These are phyloP conservation scores for Scatophagus argus DNA, from an alignment of 2,113 vertebrate genomes.

Conservation along the genomic window DNA sequence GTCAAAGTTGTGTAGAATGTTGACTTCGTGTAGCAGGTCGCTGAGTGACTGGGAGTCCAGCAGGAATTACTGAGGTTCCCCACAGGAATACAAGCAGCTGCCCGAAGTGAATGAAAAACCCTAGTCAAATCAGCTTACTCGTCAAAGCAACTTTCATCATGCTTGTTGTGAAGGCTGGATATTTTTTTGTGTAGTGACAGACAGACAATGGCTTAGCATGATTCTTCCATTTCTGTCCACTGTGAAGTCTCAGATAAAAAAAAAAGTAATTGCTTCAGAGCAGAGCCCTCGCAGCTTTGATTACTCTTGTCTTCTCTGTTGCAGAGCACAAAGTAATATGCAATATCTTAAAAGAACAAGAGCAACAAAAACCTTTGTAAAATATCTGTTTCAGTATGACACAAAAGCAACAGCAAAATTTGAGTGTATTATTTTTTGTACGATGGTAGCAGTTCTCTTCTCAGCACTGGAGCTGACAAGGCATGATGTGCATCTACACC, in stretches of 20 bases:
- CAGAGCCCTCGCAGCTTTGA: slow-evolving; percentile 8
- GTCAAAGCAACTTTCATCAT: slow-evolving; percentile 16
- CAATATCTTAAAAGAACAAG: not conserved
- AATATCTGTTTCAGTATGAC: not conserved
- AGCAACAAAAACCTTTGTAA: not conserved
- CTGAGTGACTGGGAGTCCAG: slow-evolving; percentile 25
- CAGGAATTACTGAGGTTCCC: slow-evolving; percentile 29
- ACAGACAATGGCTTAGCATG: not conserved
- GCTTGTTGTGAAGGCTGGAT: slow-evolving; percentile 5
- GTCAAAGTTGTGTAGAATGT: slow-evolving; percentile 19
- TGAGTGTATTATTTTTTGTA: not conserved
- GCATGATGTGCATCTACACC: not conserved
- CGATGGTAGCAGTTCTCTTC: not conserved
- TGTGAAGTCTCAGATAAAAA: not conserved
- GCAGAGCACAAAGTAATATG: not conserved
- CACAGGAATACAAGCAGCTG: slow-evolving; percentile 27
- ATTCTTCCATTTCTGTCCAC: slow-evolving; percentile 45
- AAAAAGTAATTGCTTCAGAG: not conserved
- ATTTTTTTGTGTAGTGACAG: slow-evolving; percentile 19
- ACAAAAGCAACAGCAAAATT: not conserved
- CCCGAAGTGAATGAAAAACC: slow-evolving; percentile 30
- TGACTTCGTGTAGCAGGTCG: slow-evolving; percentile 19
- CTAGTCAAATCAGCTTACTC: slow-evolving; percentile 27
- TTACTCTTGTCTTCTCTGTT: slow-evolving; percentile 6
- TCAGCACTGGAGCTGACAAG: no score